Percentiles rank a stretch among this genome's conserved stretches.
phyloP scores from a whole-genome alignment of 2,113 vertebrate genomes.

The Colistium nudipinnis region DNA sequence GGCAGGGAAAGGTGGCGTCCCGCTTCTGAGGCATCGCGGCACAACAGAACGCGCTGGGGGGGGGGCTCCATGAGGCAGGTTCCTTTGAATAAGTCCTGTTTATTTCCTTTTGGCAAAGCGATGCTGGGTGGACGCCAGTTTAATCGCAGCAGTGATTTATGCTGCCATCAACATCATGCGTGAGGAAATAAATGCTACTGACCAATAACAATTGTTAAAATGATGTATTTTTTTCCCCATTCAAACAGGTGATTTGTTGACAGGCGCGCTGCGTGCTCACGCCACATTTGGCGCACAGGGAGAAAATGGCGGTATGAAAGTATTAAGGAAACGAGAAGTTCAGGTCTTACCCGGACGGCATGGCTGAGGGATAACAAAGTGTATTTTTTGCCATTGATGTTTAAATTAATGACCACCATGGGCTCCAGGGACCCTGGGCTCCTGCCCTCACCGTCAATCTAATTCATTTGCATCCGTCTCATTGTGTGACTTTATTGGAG shows the following conservation, averaged over 20 bases:
- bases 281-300: not conserved
- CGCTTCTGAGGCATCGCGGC: constrained; percentile 20
- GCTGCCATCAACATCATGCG: not conserved
- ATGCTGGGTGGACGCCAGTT: constrained; percentile 8
- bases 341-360: not conserved
- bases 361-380: not conserved
- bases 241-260: not conserved
- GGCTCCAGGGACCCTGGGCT: not conserved
- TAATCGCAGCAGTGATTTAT: not conserved
- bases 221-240: not conserved
- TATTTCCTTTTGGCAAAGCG: constrained; percentile 12
- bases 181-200: not conserved
- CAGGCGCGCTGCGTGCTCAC: not conserved
- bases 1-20: constrained; percentile 45
- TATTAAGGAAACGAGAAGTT: not conserved
- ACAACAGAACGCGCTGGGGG: constrained; percentile 4
- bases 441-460: not conserved
- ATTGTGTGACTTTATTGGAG: not conserved
- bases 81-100: constrained; percentile 33
- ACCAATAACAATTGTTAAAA: not conserved
- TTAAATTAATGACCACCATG: not conserved
- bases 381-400: not conserved
- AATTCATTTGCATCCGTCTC: not conserved
- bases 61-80: constrained; percentile 15
- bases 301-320: not conserved